Conservation (phyloP, 2,113 vertebrate genomes). For the Lanius ludovicianus region DNA sequence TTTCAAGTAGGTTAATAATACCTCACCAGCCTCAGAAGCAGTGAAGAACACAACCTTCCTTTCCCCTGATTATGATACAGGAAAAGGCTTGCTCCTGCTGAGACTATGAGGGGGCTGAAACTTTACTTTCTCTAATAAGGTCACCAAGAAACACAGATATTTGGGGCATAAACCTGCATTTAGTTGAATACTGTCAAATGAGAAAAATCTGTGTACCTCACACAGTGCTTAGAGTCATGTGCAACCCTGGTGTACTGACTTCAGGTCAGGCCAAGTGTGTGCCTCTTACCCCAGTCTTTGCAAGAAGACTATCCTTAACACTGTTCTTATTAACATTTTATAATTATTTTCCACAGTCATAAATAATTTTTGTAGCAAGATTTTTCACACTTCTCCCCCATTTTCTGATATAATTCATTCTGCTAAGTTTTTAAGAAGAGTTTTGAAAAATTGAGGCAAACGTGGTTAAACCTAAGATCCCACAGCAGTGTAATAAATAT, state of each 20-base stretch:
- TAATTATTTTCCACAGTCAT: neutral
- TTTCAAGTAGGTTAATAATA: neutral
- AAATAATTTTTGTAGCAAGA: neutral
- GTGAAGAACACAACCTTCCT: neutral
- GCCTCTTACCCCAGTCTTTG: neutral
- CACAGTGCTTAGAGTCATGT: neutral
- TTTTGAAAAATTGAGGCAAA: conserved; percentile 33
- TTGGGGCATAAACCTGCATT: neutral
- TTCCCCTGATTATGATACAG: neutral
- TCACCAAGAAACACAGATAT: neutral
- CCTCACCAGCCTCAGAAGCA: neutral
- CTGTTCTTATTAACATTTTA: neutral
- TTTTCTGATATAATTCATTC: neutral
- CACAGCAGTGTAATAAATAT: conserved; percentile 33
- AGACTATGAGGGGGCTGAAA: neutral
- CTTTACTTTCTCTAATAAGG: neutral
- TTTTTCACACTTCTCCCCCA: neutral
- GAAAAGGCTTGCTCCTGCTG: neutral
- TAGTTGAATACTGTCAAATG: neutral
- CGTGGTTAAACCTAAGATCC: conserved; percentile 16
- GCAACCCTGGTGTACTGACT: neutral
- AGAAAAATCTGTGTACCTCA: neutral
- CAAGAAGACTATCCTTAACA: neutral
- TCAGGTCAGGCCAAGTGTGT: neutral
- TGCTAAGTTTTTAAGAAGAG: neutral